Base-by-base conservation (phyloP, 2,888 invertebrate species). In the Sturmia bella region DNA sequence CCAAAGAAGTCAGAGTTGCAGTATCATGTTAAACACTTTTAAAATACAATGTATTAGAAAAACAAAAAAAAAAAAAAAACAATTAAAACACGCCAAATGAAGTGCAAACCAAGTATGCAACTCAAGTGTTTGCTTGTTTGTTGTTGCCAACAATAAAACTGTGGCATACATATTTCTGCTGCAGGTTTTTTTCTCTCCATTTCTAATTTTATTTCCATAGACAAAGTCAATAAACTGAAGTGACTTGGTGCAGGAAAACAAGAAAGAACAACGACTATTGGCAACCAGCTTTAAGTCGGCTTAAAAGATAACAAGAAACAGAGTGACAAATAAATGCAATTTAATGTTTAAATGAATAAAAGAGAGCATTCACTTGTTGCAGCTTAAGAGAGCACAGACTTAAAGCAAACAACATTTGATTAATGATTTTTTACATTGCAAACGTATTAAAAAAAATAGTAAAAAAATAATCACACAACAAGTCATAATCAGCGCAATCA, bases 181-280 rank as follows among this genome's bases (percentile, higher is more conserved):
- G 4, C 32, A 9, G 32, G 7, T 32, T 7, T 32, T 27, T 27
- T 3, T 27, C 6, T 27, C 27, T 27, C 27, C 6, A 6, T 27
- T 32, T 32, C 9, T 7, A 9, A 9, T 32, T 32, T 32, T 32
- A 6, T 32, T 32, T 32, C 7, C 9, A 32, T 27, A 57, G n/a
- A 69, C 37, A 57, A 70, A 57, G 69, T 70, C 69, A 70, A 70
- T 57, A 57, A 70, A 57, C 69, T 70, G 45, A 48, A 21, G 1
- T 5, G 11, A 13, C 13, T 13, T 32, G 7, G 15, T 56, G 43
- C 32, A 43, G 9, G 13, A 43, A 27, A 27, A 27, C 27, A 68
- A 54, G 39, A 39, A 68, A 54, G 39, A 39, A 50, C 19, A 48
- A 52, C 52, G 54, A 39, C 52, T 57, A 48, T 12, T 48, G 13